These are phyloP conservation scores for Vimba vimba DNA, from an alignment of 2,113 vertebrate species.

Conservation along the genomic window DNA sequence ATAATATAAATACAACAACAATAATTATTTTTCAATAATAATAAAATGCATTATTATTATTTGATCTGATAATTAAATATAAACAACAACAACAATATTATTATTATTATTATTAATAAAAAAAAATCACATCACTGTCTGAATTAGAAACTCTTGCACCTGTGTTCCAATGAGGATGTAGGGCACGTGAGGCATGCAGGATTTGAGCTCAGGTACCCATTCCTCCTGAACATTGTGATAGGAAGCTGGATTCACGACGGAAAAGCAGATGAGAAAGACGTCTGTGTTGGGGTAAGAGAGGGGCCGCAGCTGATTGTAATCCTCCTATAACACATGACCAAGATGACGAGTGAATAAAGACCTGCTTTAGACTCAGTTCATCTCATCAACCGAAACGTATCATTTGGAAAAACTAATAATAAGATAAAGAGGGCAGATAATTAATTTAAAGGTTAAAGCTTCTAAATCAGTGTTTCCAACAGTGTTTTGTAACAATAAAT, in stretches of 20 bases:
- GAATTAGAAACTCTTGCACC: conserved; percentile 62
- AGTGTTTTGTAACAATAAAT: neutral
- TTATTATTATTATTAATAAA: too few species aligned
- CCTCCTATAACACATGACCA: conserved; percentile 74
- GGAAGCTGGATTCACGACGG: conserved; percentile 87
- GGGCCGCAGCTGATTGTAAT: conserved; percentile 88
- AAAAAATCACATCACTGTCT: neutral
- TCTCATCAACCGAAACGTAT: neutral
- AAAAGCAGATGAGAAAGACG: conserved; percentile 89
- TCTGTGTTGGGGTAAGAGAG: conserved; percentile 90
- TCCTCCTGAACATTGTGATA: conserved; percentile 90
- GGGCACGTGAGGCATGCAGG: conserved; percentile 86
- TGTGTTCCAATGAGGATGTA: conserved; percentile 89
- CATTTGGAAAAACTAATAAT: neutral
- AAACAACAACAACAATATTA: neutral
- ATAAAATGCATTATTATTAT: neutral
- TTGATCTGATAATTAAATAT: neutral
- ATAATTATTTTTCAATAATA: neutral
- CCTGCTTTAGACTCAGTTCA: neutral
- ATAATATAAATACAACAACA: neutral
- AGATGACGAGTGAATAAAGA: neutral
- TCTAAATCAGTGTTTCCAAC: neutral
- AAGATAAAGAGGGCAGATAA: neutral
- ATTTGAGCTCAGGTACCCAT: conserved; percentile 87
- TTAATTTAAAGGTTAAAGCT: neutral